phyloP scores from a whole-genome alignment of 2,113 vertebrate species.

The Python bivittatus region DNA sequence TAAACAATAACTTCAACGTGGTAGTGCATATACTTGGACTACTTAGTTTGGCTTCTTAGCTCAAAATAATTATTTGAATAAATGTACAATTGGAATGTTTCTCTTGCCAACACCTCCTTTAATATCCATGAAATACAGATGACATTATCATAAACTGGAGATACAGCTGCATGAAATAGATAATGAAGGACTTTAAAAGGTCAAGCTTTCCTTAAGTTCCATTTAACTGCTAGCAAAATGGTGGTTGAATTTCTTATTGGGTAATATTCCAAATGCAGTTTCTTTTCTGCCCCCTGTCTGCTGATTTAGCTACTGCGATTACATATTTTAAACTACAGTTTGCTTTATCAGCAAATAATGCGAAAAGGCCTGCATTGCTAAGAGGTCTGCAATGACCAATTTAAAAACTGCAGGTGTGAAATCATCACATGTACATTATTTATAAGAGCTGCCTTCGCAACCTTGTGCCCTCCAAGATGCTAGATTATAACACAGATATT shows the following conservation, averaged over 20 bases:
- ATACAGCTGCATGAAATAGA: background rate
- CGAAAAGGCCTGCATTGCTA: background rate
- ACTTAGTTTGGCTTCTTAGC: fast-evolving
- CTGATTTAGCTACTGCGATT: background rate
- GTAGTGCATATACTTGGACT: background rate
- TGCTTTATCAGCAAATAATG: background rate
- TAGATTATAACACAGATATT: background rate
- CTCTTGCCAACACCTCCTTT: slow-evolving; percentile 32
- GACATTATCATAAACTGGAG: background rate
- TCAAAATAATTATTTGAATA: slow-evolving; percentile 36
- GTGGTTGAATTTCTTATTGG: slow-evolving; percentile 9
- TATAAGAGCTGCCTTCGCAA: background rate
- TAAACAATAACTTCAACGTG: slow-evolving; percentile 26
- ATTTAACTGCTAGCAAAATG: slow-evolving; percentile 7
- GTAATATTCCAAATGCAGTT: slow-evolving; percentile 7
- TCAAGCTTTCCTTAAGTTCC: background rate
- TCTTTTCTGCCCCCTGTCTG: background rate
- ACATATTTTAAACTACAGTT: background rate
- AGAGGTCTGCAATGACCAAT: slow-evolving; percentile 11
- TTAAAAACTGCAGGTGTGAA: background rate
- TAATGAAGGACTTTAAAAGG: background rate
- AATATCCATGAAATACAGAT: slow-evolving; percentile 10
- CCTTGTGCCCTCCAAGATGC: background rate
- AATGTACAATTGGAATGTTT: background rate
- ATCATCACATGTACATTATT: background rate